Evolutionary conservation across 2,888 invertebrate genomes (phyloP), one percentile per base, ranked within the genome.

Genomic region (Tridacna gigas): DNA sequence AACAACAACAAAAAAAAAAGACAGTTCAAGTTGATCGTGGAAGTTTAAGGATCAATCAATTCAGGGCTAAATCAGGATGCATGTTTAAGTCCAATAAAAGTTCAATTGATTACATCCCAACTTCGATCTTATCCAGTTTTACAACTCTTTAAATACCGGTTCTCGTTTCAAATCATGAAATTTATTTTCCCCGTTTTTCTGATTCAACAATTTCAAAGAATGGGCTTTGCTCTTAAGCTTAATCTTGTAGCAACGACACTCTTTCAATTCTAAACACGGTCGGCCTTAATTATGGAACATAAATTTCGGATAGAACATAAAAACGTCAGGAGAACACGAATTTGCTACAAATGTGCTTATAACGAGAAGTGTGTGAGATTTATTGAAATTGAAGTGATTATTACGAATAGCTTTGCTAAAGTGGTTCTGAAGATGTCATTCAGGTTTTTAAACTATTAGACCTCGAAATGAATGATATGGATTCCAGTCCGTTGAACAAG

Each of bases 291-390:
- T 86, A 80, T 56, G 45, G 76, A 48, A 75, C 82, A 88, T 88
- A 88, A 88, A 88, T 86, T 86, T 84, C 63, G 76, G 48, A 48
- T 37, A 63, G 79, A 69, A 63, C 86, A 88, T 88, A 88, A 88
- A 88, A 84, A 79, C 77, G 88, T 88, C 88, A 82, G 48, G 77
- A 69, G 71, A 75, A 83, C 83, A 84, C 83, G 83, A 77, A 75
- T 63, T 65, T 78, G 61, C 80, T 81, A 77, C 71, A 81, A 86
- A 81, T 63, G 74, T 77, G 71, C 81, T 79, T 83, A 80, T 81
- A 80, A 81, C 25, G 69, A 56, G 80, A 82, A 77, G 69, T 61
- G 69, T 73, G 48, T 47, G 73, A 84, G 80, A 84, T 87, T 87
- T 87, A 87, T 87, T 77, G 76, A 67, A 79, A 77, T 83, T 83